Percentiles rank a stretch among this genome's conserved stretches.
phyloP scores from a whole-genome alignment of 2,888 invertebrate species.

The Stratiomys singularior region DNA sequence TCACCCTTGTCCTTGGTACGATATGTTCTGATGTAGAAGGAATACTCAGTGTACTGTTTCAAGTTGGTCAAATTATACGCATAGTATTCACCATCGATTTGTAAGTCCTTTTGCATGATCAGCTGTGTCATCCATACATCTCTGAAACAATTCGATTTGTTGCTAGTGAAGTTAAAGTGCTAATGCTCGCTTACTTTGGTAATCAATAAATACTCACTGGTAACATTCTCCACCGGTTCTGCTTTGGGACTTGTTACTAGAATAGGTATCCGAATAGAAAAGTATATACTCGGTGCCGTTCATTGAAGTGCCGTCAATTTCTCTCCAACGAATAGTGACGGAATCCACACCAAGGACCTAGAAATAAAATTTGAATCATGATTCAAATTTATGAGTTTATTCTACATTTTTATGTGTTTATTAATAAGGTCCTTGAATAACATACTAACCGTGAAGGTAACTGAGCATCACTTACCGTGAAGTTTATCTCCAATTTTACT shows the following conservation, averaged over 20 bases:
- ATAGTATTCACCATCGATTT: slow-evolving; percentile 56
- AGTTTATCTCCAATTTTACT: slow-evolving; percentile 64
- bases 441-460: no score
- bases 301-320: background rate
- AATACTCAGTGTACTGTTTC: slow-evolving; percentile 77
- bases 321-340: slow-evolving; percentile 46
- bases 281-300: slow-evolving; percentile 25
- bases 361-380: background rate
- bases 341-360: slow-evolving; percentile 2
- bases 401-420: no score
- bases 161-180: background rate
- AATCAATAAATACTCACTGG: slow-evolving; percentile 24
- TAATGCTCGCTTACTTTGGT: no score
- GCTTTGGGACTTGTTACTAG: background rate
- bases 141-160: slow-evolving; percentile 49
- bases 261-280: background rate
- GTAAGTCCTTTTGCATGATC: slow-evolving; percentile 26
- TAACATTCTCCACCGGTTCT: slow-evolving; percentile 4
- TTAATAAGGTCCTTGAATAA: no score
- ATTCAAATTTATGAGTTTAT: background rate
- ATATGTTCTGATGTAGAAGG: slow-evolving; percentile 71
- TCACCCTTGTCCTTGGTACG: background rate
- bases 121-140: slow-evolving; percentile 59
- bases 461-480: slow-evolving; percentile 57
- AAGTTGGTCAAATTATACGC: slow-evolving; percentile 66